phyloP scores from a whole-genome alignment of 2,797 vertebrate genomes.

The Peromyscus nudipes region DNA sequence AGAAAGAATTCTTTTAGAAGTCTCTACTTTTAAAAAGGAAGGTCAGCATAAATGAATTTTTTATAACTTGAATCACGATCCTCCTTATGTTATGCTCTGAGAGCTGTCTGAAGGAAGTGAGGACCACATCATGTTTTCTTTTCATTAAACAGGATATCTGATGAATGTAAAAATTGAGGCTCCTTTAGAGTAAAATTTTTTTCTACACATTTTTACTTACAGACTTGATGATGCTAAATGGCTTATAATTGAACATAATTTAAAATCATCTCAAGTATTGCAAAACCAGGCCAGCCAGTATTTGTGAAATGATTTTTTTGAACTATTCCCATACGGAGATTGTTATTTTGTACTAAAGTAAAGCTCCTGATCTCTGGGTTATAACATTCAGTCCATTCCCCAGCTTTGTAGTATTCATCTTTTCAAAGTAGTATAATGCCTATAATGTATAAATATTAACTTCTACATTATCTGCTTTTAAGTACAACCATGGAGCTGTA shows the following conservation, averaged over 20 bases:
- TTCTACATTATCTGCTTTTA: not conserved
- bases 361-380: not conserved
- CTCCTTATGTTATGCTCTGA: not conserved
- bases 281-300: not conserved
- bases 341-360: not conserved
- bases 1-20: slow-evolving; percentile 34
- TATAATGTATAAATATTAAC: not conserved
- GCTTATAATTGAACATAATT: not conserved
- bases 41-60: slow-evolving; percentile 54
- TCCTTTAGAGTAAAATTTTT: not conserved
- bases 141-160: not conserved
- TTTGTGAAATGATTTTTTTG: not conserved
- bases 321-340: not conserved
- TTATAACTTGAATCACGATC: slow-evolving; percentile 50
- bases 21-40: slow-evolving; percentile 35
- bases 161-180: not conserved
- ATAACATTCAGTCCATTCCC: not conserved
- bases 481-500: rapidly evolving
- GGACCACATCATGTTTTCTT: not conserved
- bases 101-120: slow-evolving; percentile 28
- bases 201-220: not conserved
- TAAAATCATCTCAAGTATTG: not conserved
- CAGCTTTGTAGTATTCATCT: not conserved
- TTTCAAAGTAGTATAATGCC: not conserved
- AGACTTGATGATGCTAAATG: not conserved